Base-by-base conservation (phyloP, 2,888 invertebrate genomes). In the Keiferia lycopersicella region DNA sequence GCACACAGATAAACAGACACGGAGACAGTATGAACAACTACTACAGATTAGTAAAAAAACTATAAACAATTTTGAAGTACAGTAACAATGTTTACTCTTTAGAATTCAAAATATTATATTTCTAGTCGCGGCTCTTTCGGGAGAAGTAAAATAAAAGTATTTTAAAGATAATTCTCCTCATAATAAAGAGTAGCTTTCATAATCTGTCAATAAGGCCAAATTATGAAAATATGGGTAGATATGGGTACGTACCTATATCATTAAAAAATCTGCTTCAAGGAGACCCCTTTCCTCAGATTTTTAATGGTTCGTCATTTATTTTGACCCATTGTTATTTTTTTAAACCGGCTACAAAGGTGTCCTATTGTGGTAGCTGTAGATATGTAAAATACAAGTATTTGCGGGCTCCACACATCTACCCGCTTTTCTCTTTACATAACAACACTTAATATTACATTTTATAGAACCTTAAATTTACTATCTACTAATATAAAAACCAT, bases 1-100 rank as follows among this genome's bases (percentile, higher is more conserved):
- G 66, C 58, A 67, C 66, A 63, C 65, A n/a, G 12, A 41, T 45
- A 45, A 45, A 66, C 64, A 57, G 67, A 69, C 69, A 68, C 67
- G 64, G 62, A 64, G 68, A 68, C 53, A 67, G 67, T 69, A 65
- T 68, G 59, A 69, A 22, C 50, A 20, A 50, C 50, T 20, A 45
- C 45, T 45, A 45, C n/a, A n/a, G 16, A 16, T 45, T 45, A 4
- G 11, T 16, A 45, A 45, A 45, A 4, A 45, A 45, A 45, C 16
- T 16, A 16, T 16, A 45, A 45, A 45, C 45, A 45, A 45, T 45
- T 45, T 45, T 45, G 45, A 45, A 45, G 45, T n/a, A 45, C n/a
- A n/a, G n/a, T 45, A 45, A 45, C 45, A 45, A 45, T 45, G 8
- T 45, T 45, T 45, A 16, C 6, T 45, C 45, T 45, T 45, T n/a